Conservation (phyloP, 2,113 vertebrate species). For the Camelus bactrianus region DNA sequence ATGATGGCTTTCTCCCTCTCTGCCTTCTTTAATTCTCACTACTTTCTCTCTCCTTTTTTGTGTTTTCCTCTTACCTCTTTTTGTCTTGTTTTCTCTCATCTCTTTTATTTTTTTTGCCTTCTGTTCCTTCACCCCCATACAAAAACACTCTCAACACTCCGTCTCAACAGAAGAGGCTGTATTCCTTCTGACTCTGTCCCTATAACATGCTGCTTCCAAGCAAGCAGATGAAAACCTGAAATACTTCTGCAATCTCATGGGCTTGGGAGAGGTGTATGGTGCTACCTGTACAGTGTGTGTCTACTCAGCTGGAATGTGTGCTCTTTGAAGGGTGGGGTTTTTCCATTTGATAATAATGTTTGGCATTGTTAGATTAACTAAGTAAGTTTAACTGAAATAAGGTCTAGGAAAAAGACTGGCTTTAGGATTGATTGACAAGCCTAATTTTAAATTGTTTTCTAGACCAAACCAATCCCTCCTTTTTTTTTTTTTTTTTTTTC, state of each 20-base stretch:
- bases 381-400: not conserved
- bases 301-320: not conserved
- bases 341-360: constrained; percentile 16
- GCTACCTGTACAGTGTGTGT: not conserved
- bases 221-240: not conserved
- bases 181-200: not conserved
- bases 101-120: not conserved
- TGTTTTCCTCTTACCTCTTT: not conserved
- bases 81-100: not conserved
- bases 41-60: not conserved
- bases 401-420: not conserved
- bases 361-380: not conserved
- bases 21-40: not conserved
- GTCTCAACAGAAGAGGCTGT: not conserved
- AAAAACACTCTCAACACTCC: not conserved
- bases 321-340: constrained; percentile 3
- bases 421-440: constrained; percentile 20
- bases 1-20: not conserved
- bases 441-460: not conserved
- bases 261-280: not conserved
- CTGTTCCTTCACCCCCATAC: not conserved
- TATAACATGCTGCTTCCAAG: not conserved
- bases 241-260: not conserved
- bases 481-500: not conserved
- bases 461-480: not conserved